A percentile compares a stretch with the other conserved stretches of the same genome.
Evolutionary conservation across 1,140 invertebrate genomes (phyloP).

Genomic region (Drosophila equinoxialis): DNA sequence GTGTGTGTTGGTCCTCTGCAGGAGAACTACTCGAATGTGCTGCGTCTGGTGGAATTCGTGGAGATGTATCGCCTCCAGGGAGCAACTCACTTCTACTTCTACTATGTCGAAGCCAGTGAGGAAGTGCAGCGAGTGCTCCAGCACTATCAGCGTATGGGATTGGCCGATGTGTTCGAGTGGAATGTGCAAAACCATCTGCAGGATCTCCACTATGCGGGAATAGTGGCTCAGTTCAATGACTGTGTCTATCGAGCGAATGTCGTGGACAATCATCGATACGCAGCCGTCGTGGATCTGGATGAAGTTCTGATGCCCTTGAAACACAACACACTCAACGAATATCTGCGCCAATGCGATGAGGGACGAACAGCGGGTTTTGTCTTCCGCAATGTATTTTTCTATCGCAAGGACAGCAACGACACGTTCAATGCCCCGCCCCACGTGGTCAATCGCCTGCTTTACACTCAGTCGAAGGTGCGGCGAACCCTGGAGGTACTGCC

Average conservation of each 20-base stretch:
- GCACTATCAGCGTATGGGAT: constrained; percentile 83
- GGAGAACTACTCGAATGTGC: constrained; percentile 85
- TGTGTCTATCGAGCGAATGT: constrained; percentile 85
- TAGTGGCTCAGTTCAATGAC: constrained; percentile 87
- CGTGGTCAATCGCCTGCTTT: constrained; percentile 78
- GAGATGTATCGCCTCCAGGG: constrained; percentile 88
- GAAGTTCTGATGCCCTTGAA: constrained; percentile 86
- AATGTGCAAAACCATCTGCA: constrained; percentile 83
- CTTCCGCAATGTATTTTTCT: constrained; percentile 87
- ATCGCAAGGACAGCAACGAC: constrained; percentile 85
- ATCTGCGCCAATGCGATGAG: constrained; percentile 78
- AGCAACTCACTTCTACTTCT: constrained; percentile 87
- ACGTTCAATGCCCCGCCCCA: constrained; percentile 80
- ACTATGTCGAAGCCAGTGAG: constrained; percentile 85
- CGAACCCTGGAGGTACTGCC: constrained; percentile 84
- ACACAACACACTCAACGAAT: constrained; percentile 74
- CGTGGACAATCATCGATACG: constrained; percentile 83
- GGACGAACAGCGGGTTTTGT: constrained; percentile 83
- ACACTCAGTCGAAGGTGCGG: constrained; percentile 85
- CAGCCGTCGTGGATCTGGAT: constrained; percentile 86
- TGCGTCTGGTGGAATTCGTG: constrained; percentile 87
- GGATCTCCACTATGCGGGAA: constrained; percentile 85
- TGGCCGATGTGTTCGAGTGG: constrained; percentile 86
- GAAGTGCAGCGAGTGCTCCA: constrained; percentile 84
- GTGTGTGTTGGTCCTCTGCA: constrained; percentile 88